phyloP scores from a whole-genome alignment of 2,888 invertebrate genomes.

The Cantharis nigra region DNA sequence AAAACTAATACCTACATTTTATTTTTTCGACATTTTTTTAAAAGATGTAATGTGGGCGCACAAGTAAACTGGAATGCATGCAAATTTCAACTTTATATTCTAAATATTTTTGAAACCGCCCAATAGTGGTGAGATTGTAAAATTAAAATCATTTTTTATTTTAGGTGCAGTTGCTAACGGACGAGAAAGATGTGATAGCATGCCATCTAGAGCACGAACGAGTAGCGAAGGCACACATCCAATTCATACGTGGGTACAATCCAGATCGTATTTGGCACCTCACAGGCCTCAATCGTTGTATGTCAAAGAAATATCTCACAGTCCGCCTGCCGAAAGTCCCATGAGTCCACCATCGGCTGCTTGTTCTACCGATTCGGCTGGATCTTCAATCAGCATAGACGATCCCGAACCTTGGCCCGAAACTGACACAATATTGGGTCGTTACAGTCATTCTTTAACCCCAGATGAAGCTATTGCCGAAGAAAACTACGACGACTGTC shows the following conservation, averaged over 20 bases:
- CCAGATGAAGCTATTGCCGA: constrained; percentile 70
- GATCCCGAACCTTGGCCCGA: constrained; percentile 57
- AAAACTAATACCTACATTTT: background rate
- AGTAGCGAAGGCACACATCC: constrained; percentile 63
- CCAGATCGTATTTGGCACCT: constrained; percentile 39
- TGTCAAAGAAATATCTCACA: constrained; percentile 48
- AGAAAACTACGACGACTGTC: constrained; percentile 65
- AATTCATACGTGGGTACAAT: constrained; percentile 43
- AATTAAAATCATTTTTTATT: constrained; percentile 19
- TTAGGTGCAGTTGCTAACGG: constrained; percentile 42
- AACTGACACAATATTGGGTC: constrained; percentile 37
- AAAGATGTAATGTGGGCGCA: background rate
- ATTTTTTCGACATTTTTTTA: background rate
- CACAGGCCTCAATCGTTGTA: constrained; percentile 49
- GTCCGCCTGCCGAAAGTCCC: constrained; percentile 61
- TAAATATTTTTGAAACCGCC: background rate
- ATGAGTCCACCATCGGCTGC: constrained; percentile 65
- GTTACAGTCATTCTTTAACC: constrained; percentile 61
- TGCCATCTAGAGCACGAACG: constrained; percentile 75
- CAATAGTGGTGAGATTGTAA: background rate
- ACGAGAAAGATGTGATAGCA: constrained; percentile 80
- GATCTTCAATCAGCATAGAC: constrained; percentile 70
- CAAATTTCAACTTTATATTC: background rate
- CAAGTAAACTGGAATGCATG: background rate
- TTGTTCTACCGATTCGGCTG: constrained; percentile 68